A percentile compares a stretch with the other conserved stretches of the same genome.
Conservation (phyloP, 2,888 invertebrate species). For the Lasioglossum lativentre region DNA sequence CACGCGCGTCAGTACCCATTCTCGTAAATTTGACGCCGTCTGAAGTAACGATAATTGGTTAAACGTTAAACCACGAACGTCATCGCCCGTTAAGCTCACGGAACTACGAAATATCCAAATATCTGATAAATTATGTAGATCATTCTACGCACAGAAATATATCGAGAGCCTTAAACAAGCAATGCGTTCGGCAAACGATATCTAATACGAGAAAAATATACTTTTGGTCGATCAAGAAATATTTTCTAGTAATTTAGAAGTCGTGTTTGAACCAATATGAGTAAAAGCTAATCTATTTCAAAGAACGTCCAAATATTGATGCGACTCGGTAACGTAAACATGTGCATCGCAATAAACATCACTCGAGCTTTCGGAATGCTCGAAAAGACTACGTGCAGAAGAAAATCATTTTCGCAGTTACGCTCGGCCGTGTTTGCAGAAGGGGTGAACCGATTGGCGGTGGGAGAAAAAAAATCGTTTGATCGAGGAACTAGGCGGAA, state of each 20-base stretch:
- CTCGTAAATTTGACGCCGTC: constrained; percentile 37
- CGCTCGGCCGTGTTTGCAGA: background rate
- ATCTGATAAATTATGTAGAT: background rate
- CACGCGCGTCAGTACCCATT: constrained; percentile 31
- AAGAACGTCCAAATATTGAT: no score
- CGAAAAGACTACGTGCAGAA: background rate
- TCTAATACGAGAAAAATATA: background rate
- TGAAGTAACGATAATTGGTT: constrained; percentile 26
- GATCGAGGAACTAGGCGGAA: background rate
- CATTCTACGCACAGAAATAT: background rate
- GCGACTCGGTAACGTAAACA: no score
- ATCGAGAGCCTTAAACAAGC: background rate
- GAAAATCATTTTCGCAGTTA: background rate
- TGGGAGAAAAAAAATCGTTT: background rate
- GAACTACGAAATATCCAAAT: background rate
- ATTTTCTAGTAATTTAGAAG: background rate
- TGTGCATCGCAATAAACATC: background rate
- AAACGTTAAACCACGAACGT: background rate
- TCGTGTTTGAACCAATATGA: no score
- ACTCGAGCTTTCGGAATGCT: background rate
- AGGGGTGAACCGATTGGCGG: background rate
- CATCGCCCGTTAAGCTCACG: background rate
- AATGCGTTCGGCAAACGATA: background rate
- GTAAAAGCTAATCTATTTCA: no score
- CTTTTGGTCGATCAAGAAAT: background rate